These are phyloP conservation scores for Dolomedes plantarius DNA, from an alignment of 2,888 invertebrate genomes.

Conservation along the genomic window DNA sequence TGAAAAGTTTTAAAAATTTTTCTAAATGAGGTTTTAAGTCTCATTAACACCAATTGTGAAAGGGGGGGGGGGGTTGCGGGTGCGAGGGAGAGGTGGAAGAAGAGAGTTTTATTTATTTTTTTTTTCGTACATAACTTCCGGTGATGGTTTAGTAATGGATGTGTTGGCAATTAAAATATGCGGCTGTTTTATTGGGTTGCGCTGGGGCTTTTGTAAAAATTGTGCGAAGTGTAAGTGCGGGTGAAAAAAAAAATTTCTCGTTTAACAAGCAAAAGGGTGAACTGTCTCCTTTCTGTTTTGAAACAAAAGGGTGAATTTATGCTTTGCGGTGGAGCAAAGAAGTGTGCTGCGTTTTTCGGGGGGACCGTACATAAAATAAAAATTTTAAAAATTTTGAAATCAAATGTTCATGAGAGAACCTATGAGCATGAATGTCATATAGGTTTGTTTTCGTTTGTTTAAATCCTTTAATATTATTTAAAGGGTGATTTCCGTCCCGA, in stretches of 20 bases:
- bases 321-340: conserved; percentile 48
- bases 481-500: too few relatives aligned
- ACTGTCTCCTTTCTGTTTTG: conserved; percentile 51
- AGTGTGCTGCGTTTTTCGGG: not conserved
- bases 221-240: conserved; percentile 32
- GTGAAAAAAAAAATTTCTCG: conserved; percentile 26
- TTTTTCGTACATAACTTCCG: conserved; percentile 22
- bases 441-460: too few relatives aligned
- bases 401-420: too few relatives aligned
- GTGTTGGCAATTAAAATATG: conserved; percentile 57
- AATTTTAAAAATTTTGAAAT: too few relatives aligned
- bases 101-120: conserved; percentile 18
- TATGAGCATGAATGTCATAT: too few relatives aligned
- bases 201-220: conserved; percentile 66
- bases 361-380: conserved; percentile 29
- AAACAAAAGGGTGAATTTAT: conserved; percentile 63
- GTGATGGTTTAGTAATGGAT: conserved; percentile 27
- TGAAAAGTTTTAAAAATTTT: conserved; percentile 52
- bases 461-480: too few relatives aligned
- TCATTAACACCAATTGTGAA: conserved; percentile 69
- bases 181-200: conserved; percentile 39
- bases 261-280: conserved; percentile 68
- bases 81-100: not conserved
- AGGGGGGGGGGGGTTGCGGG: conserved; percentile 35
- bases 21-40: conserved; percentile 66